Evolutionary conservation across 2,888 invertebrate species (phyloP).

Genomic region (Rapana venosa): DNA sequence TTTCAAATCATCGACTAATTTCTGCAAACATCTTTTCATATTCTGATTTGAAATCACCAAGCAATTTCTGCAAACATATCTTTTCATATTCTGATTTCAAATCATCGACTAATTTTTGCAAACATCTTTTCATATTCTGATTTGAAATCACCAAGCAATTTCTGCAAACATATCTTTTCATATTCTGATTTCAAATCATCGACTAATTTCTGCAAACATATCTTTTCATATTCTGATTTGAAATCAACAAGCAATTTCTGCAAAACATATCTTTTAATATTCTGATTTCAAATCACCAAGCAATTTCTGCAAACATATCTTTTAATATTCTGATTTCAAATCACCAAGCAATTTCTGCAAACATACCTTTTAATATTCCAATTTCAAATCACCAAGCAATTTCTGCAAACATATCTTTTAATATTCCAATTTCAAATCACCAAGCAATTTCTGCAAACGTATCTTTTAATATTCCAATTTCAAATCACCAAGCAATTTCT

Average conservation of each 20-base stretch:
- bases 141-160: slow-evolving; percentile 83
- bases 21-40: neutral
- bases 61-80: neutral
- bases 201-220: neutral
- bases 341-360: no score
- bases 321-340: no score
- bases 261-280: no score
- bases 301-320: no score
- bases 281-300: no score
- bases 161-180: slow-evolving; percentile 78
- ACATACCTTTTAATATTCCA: no score
- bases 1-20: no score
- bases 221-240: no score
- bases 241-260: no score
- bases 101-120: slow-evolving; percentile 85
- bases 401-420: no score
- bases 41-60: neutral
- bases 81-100: neutral
- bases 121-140: slow-evolving; percentile 44
- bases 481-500: slow-evolving; percentile 82
- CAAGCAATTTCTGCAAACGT: slow-evolving; percentile 79
- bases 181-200: neutral
- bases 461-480: neutral
- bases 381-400: no score
- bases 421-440: slow-evolving; percentile 61